phyloP scores from a whole-genome alignment of 2,113 vertebrate genomes.

The Microcebus tavaratra region DNA sequence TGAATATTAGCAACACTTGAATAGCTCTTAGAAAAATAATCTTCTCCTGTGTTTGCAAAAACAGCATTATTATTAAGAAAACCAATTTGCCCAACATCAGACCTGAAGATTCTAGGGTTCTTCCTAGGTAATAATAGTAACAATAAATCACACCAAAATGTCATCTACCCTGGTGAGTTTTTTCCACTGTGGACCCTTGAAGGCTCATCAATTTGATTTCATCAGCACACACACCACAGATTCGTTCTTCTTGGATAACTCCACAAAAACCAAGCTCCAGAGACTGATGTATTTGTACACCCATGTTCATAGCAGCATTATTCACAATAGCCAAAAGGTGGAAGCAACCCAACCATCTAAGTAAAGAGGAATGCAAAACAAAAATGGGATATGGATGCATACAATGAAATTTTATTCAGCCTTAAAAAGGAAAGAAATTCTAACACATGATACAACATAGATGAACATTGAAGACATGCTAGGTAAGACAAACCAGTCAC shows the following conservation, averaged over 20 bases:
- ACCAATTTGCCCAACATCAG: not conserved
- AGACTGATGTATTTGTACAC: not conserved
- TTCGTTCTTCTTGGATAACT: not conserved
- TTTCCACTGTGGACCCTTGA: not conserved
- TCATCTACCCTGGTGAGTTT: not conserved
- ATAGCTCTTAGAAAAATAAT: not conserved
- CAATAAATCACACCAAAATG: not conserved
- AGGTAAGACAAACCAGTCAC: not conserved
- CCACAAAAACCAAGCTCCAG: not conserved
- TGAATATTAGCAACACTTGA: not conserved
- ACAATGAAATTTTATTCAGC: not conserved
- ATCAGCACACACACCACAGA: not conserved
- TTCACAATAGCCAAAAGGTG: not conserved
- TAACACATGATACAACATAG: not conserved
- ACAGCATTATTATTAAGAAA: not conserved
- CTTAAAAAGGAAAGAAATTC: not conserved
- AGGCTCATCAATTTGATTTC: not conserved
- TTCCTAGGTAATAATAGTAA: not conserved
- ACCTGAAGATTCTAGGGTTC: not conserved
- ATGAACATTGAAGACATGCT: not conserved
- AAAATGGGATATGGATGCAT: not conserved
- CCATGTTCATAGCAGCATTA: not conserved
- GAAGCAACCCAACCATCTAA: not conserved
- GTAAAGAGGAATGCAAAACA: not conserved
- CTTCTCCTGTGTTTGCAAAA: not conserved